These are phyloP conservation scores for Hemicordylus capensis DNA, from an alignment of 2,113 vertebrate genomes.

Conservation along the genomic window DNA sequence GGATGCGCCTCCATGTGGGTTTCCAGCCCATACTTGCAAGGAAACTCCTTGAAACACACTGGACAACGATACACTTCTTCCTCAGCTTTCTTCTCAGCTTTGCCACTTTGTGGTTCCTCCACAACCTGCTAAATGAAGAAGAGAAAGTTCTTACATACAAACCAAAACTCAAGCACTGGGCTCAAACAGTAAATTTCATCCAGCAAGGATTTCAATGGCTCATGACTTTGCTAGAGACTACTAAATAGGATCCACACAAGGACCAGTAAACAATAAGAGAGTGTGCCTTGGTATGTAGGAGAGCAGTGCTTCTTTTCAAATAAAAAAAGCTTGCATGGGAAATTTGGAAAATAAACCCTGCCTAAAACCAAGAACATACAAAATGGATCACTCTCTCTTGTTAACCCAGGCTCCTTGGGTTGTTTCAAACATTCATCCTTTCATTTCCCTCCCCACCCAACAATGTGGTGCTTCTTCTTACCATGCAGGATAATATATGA, in stretches of 20 bases:
- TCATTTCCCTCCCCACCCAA: too few relatives aligned
- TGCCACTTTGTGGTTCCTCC: constrained; percentile 77
- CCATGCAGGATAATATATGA: neutral
- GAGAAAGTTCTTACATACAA: constrained; percentile 7
- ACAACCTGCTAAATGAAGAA: constrained; percentile 71
- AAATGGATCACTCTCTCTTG: constrained; percentile 4
- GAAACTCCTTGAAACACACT: constrained; percentile 91
- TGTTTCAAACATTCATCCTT: neutral
- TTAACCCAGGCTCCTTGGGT: neutral
- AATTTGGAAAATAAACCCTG: constrained; percentile 27
- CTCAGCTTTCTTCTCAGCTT: constrained; percentile 74
- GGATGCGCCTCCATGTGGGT: constrained; percentile 94
- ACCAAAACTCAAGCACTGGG: constrained; percentile 10
- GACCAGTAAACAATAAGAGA: neutral
- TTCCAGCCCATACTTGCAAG: constrained; percentile 90
- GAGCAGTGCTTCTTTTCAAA: neutral
- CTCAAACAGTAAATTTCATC: neutral
- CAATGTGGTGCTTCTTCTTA: neutral
- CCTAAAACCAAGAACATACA: neutral
- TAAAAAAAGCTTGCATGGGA: constrained; percentile 3
- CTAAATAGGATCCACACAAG: neutral
- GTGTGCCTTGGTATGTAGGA: neutral
- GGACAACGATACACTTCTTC: constrained; percentile 89
- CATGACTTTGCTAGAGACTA: neutral
- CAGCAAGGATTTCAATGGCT: neutral